Evolutionary conservation across 2,113 vertebrate species (phyloP).

Genomic region (Platysternon megacephalum): DNA sequence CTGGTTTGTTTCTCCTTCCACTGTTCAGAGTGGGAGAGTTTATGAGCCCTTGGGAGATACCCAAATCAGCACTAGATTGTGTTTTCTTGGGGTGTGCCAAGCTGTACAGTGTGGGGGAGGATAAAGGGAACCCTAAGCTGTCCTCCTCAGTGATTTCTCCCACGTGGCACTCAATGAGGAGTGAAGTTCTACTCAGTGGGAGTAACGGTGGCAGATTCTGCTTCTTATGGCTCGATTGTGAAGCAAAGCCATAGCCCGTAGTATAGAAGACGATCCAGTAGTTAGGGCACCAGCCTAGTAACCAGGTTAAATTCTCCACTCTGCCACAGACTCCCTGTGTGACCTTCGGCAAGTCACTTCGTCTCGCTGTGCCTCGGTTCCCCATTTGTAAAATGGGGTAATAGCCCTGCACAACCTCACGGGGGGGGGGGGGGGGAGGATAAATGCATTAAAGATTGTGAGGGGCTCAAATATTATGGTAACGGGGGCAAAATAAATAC

Average conservation of each 20-base stretch:
- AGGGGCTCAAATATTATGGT: neutral
- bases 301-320: neutral
- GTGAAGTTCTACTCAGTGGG: fast-evolving
- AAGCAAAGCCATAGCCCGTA: fast-evolving
- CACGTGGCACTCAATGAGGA: fast-evolving
- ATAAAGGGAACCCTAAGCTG: neutral
- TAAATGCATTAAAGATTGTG: neutral
- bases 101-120: fast-evolving
- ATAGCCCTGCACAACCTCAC: neutral
- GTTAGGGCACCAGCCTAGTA: neutral
- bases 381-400: neutral
- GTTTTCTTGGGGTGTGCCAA: fast-evolving
- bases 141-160: neutral
- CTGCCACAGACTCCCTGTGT: neutral
- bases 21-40: neutral
- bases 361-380: neutral
- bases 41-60: fast-evolving
- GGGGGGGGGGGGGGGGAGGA: neutral
- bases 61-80: fast-evolving
- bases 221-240: neutral
- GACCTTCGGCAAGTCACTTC: neutral
- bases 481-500: neutral
- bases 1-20: neutral
- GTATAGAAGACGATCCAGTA: fast-evolving
- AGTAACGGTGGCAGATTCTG: neutral